Base-by-base conservation (phyloP, 30 jellyfish, hydroid and myxozoan genomes). In the Hydractinia symbiolongicarpus region DNA sequence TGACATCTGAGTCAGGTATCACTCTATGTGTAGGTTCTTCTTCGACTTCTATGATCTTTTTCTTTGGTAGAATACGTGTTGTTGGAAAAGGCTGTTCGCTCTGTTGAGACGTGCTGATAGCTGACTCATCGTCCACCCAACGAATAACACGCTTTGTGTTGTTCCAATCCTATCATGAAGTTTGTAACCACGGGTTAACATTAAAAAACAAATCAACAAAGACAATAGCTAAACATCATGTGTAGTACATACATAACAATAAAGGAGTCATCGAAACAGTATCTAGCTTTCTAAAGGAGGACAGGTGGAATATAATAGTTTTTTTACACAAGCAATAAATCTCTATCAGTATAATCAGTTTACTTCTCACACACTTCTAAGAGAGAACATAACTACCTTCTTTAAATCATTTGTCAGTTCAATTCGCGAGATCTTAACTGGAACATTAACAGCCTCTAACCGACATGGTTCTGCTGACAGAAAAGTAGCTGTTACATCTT, bases 31-130 rank as follows among this genome's bases (percentile, higher is more conserved):
- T 71, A 8, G 97, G 97, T 67, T 90, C 97, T 3, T 76, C 82
- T 82, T 90, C 97, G 15, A 91, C 79, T 55, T 86, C 90, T 70
- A 90, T 76, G 14, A 84, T 86, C 67, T 82, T 90, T 76, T 82
- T 85, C 58, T 89, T 89, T 10, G 62, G 67, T 8, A 76, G 20
- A 8, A 79, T 85, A 50, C 49, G 50, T 58, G 50, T 64, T 14
- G 56, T 20, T 40, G 44, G 86, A 61, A 57, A 62, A 44, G 62
- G 84, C 5, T 77, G 80, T 15, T 76, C 86, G 15, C 82, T 21
- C 44, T 73, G 83, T 50, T 57, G 64, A 4, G 81, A 58, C 69
- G 68, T 15, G n/a, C 55, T 17, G 4, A 82, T 91, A 4, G 88
- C 10, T 49, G 86, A 17, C 44, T 61, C 62, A 9, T 66, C 92